These are phyloP conservation scores for Vultur gryphus DNA, from an alignment of 2,797 vertebrate species.

Conservation along the genomic window DNA sequence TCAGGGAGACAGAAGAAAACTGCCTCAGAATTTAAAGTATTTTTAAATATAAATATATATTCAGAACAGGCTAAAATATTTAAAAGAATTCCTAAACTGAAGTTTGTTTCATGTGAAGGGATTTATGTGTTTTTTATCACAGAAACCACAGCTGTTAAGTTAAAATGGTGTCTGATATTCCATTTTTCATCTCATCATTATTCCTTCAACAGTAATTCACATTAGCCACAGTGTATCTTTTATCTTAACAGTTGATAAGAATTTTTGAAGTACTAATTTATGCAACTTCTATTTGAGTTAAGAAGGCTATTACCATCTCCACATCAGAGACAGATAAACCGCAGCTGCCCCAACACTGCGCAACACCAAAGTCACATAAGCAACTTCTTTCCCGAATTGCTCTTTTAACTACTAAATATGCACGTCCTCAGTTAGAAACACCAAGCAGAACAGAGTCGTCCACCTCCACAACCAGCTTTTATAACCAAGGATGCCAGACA, in stretches of 20 bases:
- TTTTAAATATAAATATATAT: neutral
- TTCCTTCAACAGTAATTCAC: neutral
- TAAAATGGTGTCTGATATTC: neutral
- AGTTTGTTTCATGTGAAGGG: neutral
- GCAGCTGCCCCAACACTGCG: neutral
- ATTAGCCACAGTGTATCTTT: neutral
- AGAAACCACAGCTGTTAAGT: conserved; percentile 18
- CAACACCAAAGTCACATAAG: neutral
- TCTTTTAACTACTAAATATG: neutral
- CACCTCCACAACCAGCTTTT: neutral
- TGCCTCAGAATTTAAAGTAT: neutral
- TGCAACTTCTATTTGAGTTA: neutral
- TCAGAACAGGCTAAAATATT: neutral
- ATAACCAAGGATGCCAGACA: neutral
- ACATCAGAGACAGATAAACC: neutral
- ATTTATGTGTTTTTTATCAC: neutral
- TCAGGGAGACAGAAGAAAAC: neutral
- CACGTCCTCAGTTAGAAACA: neutral
- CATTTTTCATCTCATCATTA: neutral
- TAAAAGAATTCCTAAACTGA: neutral
- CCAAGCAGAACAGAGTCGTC: neutral
- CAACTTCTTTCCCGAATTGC: neutral
- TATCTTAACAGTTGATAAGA: neutral
- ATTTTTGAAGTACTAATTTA: neutral
- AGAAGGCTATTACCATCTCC: neutral